phyloP scores from a whole-genome alignment of 1,140 invertebrate species.

The Lordiphosa collinella region DNA sequence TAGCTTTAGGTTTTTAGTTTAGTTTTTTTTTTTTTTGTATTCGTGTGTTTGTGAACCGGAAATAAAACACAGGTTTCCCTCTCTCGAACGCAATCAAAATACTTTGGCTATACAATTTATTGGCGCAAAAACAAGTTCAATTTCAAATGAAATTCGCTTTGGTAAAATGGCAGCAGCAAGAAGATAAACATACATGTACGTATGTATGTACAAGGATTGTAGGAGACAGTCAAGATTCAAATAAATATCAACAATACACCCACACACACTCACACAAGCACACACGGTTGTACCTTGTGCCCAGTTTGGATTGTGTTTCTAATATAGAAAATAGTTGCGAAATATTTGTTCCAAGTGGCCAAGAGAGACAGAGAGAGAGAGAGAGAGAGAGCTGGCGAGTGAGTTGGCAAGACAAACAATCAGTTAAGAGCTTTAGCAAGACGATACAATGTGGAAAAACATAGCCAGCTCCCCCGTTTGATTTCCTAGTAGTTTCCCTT shows the following conservation, averaged over 20 bases:
- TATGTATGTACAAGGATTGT: constrained; percentile 32
- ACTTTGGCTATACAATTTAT: constrained; percentile 77
- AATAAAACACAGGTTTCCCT: constrained; percentile 57
- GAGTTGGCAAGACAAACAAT: constrained; percentile 76
- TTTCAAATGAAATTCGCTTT: constrained; percentile 74
- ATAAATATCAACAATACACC: constrained; percentile 67
- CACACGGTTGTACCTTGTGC: constrained; percentile 58
- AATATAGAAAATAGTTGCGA: constrained; percentile 76
- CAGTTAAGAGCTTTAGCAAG: constrained; percentile 71
- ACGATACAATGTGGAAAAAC: constrained; percentile 41
- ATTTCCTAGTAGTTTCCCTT: constrained; percentile 63
- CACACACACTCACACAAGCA: constrained; percentile 29
- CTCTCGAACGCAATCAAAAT: constrained; percentile 64
- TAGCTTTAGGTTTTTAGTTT: constrained; percentile 66
- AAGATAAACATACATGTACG: constrained; percentile 32
- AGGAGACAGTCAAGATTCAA: constrained; percentile 74
- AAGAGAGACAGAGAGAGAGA: constrained; percentile 37
- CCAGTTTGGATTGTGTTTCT: constrained; percentile 65
- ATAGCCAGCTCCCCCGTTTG: constrained; percentile 25
- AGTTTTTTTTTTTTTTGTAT: constrained; percentile 30
- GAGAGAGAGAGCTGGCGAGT: constrained; percentile 30
- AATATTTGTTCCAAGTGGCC: constrained; percentile 71
- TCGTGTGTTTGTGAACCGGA: constrained; percentile 58
- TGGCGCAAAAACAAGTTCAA: constrained; percentile 76
- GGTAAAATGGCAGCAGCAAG: constrained; percentile 33